Evolutionary conservation across 1,140 invertebrate genomes (phyloP), one percentile per base, ranked within the genome.

Genomic region (Drepana arcuata): DNA sequence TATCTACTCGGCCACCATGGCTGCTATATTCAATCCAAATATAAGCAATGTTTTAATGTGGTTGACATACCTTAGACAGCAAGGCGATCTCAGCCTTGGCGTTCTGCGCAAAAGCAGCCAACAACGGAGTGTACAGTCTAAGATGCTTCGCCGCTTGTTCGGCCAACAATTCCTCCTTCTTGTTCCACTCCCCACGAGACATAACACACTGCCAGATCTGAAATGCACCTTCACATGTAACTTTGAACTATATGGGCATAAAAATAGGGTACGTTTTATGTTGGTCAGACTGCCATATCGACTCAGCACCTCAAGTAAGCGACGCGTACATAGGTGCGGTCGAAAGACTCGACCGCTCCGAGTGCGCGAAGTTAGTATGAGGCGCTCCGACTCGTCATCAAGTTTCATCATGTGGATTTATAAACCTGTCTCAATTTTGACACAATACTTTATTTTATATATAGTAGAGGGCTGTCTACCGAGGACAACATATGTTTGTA

Each of bases 131-230:
- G 78, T 95, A 97, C 46, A 87, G 86, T 53, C 93, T 92, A 41
- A 97, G 84, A 84, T 97, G 94, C 77, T 95, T 95, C 11, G 97
- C 86, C 26, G 95, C 95, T 83, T 97, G 96, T 69, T 97, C 95
- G 45, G 95, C 95, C 41, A 98, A 90, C 41, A 99, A 84, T 80
- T 98, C 96, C 84, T 98, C 96, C 79, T 98, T 98, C 84, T 98
- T 99, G 82, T 97, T 98, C 96, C 96, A 98, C 84, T 99, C 96
- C 25, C 94, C 93, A 54, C 93, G 90, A 35, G 89, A 89, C 96
- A 99, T 98, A 50, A 98, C 90, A 42, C 93, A 94, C 50, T 89
- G 90, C 96, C 96, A 99, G 62, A 97, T 90, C 90, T 92, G n/a
- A 10, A 16, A 33, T 10, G 11, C 38, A 43, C 7, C 6, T 7